Evolutionary conservation across 2,797 vertebrate species (phyloP).

Genomic region (Eptatretus atami): DNA sequence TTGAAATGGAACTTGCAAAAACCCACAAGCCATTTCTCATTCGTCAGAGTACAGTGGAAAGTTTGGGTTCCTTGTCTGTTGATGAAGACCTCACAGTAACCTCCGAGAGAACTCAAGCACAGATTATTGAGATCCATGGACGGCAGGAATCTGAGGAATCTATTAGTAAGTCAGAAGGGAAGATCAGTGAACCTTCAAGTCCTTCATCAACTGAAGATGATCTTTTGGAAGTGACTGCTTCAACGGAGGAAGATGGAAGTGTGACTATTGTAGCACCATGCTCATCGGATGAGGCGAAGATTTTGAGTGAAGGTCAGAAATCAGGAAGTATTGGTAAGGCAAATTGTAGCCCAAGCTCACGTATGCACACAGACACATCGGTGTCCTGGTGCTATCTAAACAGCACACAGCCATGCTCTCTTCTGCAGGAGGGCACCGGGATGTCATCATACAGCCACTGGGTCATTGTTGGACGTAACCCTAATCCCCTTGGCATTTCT

Average conservation of each 20-base stretch:
- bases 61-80: neutral
- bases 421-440: neutral
- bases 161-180: no score
- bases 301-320: neutral
- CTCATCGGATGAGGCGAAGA: no score
- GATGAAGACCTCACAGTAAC: neutral
- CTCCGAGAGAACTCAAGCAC: no score
- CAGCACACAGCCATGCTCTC: neutral
- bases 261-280: neutral
- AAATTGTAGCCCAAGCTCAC: neutral
- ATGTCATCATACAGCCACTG: conserved; percentile 3
- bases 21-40: conserved; percentile 2
- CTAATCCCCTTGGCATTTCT: conserved; percentile 18
- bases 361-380: neutral
- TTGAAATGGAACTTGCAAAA: neutral
- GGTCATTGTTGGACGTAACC: neutral
- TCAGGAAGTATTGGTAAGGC: neutral
- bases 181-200: no score
- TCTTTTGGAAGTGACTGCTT: neutral
- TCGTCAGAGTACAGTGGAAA: conserved; percentile 1
- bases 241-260: neutral
- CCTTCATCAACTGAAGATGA: no score
- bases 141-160: neutral
- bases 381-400: conserved; percentile 4
- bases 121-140: no score